Conservation (phyloP, 1,140 invertebrate genomes). For the Rhyacophila brunnea region DNA sequence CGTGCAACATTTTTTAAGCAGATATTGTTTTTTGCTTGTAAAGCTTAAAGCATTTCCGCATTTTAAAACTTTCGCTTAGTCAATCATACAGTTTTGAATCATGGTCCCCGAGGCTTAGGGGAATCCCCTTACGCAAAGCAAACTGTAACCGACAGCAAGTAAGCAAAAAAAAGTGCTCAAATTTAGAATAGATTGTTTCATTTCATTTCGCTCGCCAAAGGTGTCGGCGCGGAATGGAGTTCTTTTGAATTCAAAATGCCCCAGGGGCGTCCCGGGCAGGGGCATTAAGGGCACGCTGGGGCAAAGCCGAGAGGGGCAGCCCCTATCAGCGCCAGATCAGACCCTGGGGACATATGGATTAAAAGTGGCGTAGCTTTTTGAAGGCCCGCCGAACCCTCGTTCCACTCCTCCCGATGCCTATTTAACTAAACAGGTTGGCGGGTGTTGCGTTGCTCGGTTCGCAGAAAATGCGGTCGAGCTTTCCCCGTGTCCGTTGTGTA, state of each 20-base stretch:
- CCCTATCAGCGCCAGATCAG: constrained; percentile 36
- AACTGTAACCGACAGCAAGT: constrained; percentile 22
- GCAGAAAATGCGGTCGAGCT: constrained; percentile 2
- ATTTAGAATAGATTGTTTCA: constrained; percentile 37
- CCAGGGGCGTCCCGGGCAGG: constrained; percentile 25
- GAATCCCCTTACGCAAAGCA: constrained; percentile 1
- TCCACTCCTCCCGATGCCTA: constrained; percentile 21
- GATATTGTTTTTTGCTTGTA: too few relatives aligned
- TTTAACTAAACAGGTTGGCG: constrained; percentile 31
- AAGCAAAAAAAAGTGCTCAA: constrained; percentile 26
- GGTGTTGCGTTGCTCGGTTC: neutral
- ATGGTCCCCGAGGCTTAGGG: too few relatives aligned
- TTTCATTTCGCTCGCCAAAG: constrained; percentile 35
- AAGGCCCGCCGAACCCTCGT: constrained; percentile 22
- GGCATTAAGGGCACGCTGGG: constrained; percentile 24
- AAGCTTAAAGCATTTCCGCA: too few relatives aligned
- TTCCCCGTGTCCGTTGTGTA: neutral
- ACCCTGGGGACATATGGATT: constrained; percentile 37
- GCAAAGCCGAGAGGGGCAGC: constrained; percentile 19
- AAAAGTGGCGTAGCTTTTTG: constrained; percentile 37
- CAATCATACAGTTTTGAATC: neutral
- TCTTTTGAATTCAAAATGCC: constrained; percentile 35
- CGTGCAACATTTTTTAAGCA: too few relatives aligned
- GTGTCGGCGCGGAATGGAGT: constrained; percentile 37
- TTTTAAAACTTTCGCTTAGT: neutral